phyloP scores from a whole-genome alignment of 2,888 invertebrate genomes.

The Lypha dubia region DNA sequence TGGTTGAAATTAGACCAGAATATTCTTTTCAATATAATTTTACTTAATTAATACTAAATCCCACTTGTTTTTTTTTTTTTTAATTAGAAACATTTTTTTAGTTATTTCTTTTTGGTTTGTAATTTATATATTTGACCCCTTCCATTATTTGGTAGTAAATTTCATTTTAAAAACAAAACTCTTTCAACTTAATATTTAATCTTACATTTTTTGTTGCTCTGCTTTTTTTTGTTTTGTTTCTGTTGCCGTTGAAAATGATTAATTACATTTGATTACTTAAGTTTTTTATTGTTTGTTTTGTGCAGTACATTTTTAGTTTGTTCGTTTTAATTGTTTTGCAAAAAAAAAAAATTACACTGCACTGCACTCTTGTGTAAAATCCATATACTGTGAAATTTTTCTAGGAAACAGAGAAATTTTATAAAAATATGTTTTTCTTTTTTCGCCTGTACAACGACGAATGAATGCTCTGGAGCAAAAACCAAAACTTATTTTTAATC shows the following conservation, averaged over 20 bases:
- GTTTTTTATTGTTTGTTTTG: constrained; percentile 22
- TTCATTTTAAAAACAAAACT: neutral
- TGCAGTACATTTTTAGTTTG: constrained; percentile 4
- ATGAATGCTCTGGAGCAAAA: constrained; percentile 4
- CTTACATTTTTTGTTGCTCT: neutral
- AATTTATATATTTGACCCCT: neutral
- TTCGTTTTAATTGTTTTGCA: constrained; percentile 31
- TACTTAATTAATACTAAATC: neutral
- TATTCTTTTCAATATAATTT: neutral
- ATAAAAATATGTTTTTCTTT: neutral
- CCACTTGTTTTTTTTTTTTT: neutral
- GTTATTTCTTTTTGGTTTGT: too few species aligned
- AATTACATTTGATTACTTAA: constrained; percentile 55
- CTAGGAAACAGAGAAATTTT: constrained; percentile 14
- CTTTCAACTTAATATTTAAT: constrained; percentile 10
- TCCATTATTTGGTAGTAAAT: neutral
- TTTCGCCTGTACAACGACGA: too few species aligned
- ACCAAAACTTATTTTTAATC: neutral
- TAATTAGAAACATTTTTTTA: too few species aligned
- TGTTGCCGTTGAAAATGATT: constrained; percentile 56
- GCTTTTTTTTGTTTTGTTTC: neutral
- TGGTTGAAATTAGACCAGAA: too few species aligned
- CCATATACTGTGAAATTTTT: constrained; percentile 29
- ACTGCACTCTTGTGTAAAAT: constrained; percentile 8
- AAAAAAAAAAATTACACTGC: constrained; percentile 12